Evolutionary conservation across 2,888 invertebrate genomes (phyloP), one percentile per base, ranked within the genome.

Genomic region (Priocnemis perturbator): DNA sequence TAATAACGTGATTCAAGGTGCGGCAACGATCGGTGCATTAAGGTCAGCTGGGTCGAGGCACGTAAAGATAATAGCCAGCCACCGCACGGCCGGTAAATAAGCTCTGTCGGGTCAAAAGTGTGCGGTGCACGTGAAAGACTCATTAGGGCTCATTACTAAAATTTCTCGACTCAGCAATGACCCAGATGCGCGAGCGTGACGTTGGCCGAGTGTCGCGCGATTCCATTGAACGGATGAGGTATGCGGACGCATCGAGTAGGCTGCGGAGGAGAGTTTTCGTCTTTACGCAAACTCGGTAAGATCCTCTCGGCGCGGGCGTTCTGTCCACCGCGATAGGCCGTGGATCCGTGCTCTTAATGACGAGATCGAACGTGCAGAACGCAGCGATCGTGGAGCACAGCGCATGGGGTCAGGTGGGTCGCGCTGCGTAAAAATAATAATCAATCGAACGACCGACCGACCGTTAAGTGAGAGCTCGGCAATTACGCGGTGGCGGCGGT

Each of bases 401-500:
- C 17, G 63, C 50, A n/a, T 52, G 56, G 60, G 81, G 81, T 80
- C 80, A 67, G 23, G 60, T 23, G 64, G 59, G 81, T 82, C 81
- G 74, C 52, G 26, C 67, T 64, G 73, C 73, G 80, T 76, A 81
- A 82, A 83, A 82, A 78, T 84, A 83, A 84, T 82, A 84, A 84
- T 81, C 83, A 82, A 84, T 84, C 84, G 81, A 80, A 80, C 75
- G 78, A 78, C 30, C 64, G 69, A 55, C 30, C 64, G 57, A 52
- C 65, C 74, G 79, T 77, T 73, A 78, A 80, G 80, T 75, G 80
- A 83, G 81, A 78, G 77, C 71, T 78, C 76, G 72, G 84, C 85
- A 86, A 85, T 86, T 86, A 86, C 84, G 86, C 85, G 86, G 85
- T 85, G 83, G 79, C 82, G 86, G 86, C 86, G 87, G 86, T 85